These are phyloP conservation scores for Pyxicephalus adspersus DNA, from an alignment of 2,113 vertebrate genomes.

Conservation along the genomic window DNA sequence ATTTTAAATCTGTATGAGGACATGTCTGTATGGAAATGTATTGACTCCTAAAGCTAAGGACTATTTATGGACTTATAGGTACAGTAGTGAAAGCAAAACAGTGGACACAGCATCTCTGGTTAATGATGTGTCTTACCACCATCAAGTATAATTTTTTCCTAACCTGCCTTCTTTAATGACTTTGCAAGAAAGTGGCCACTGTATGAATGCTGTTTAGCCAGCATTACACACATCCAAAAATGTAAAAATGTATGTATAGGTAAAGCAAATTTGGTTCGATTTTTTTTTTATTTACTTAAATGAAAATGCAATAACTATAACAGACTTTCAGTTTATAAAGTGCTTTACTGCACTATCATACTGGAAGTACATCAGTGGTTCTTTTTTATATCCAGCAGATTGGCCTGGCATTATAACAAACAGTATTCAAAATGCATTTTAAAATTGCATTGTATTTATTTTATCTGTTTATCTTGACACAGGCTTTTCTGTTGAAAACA, in stretches of 20 bases:
- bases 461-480: slow-evolving; percentile 11
- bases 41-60: not conserved
- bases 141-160: not conserved
- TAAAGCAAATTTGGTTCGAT: not conserved
- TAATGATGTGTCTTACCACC: not conserved
- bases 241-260: slow-evolving; percentile 20
- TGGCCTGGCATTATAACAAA: not conserved
- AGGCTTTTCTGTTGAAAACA: not conserved
- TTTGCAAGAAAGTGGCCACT: no score
- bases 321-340: not conserved
- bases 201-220: slow-evolving; percentile 7
- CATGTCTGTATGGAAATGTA: not conserved
- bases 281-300: slow-evolving; percentile 2
- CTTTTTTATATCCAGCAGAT: not conserved
- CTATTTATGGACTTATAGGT: not conserved
- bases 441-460: slow-evolving; percentile 5
- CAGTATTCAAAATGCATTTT: slow-evolving; percentile 15
- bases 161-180: not conserved
- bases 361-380: not conserved
- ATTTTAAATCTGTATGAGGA: not conserved
- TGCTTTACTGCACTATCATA: not conserved
- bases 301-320: slow-evolving; percentile 45
- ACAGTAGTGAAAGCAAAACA: not conserved
- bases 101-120: not conserved
- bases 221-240: not conserved